phyloP scores from a whole-genome alignment of 2,113 vertebrate genomes.

The Prunella himalayana region DNA sequence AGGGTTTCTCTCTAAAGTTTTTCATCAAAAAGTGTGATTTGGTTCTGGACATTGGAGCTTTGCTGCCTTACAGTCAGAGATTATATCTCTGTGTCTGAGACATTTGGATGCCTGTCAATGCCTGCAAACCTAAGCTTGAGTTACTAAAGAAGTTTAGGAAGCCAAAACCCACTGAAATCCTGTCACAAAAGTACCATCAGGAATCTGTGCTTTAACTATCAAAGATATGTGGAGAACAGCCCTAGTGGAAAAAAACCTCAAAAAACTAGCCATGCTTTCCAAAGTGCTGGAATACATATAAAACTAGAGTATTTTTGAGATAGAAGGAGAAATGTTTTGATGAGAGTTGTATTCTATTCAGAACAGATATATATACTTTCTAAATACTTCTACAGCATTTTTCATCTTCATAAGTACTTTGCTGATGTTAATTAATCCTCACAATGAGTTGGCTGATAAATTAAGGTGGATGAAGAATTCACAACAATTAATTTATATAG shows the following conservation, averaged over 20 bases:
- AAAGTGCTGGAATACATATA: background rate
- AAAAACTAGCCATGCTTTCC: background rate
- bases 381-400: background rate
- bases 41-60: background rate
- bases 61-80: background rate
- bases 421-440: background rate
- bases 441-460: background rate
- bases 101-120: background rate
- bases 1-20: background rate
- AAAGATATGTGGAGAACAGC: background rate
- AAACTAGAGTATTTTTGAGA: background rate
- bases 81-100: background rate
- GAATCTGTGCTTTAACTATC: background rate
- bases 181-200: background rate
- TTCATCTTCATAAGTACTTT: constrained; percentile 20
- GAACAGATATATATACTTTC: background rate
- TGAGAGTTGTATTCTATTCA: background rate
- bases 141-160: background rate
- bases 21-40: background rate
- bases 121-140: background rate
- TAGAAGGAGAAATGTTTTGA: background rate
- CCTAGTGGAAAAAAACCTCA: background rate
- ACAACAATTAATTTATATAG: background rate
- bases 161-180: background rate
- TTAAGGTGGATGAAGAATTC: background rate